Conservation (phyloP, 2,113 vertebrate genomes). For the Atherinomorus stipes region DNA sequence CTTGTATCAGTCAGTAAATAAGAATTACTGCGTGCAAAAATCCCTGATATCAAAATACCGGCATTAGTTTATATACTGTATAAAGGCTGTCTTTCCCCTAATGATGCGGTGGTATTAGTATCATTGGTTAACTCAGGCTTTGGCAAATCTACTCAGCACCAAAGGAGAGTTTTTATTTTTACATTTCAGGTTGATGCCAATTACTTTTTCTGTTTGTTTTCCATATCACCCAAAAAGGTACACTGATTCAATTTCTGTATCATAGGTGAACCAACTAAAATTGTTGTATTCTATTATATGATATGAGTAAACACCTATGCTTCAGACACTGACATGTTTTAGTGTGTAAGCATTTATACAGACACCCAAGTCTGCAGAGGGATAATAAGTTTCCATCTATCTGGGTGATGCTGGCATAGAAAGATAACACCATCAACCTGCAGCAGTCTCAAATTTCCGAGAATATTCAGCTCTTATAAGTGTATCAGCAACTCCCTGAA, state of each 20-base stretch:
- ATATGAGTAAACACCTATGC: constrained; percentile 18
- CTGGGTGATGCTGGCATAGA: constrained; percentile 50
- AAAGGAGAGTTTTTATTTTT: not conserved
- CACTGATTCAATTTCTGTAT: not conserved
- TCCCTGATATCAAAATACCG: constrained; percentile 28
- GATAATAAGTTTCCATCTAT: constrained; percentile 39
- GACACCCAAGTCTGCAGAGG: constrained; percentile 22
- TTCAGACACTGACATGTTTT: constrained; percentile 22
- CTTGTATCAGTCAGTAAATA: constrained; percentile 12
- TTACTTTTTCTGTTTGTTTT: not conserved
- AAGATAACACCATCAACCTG: constrained; percentile 60
- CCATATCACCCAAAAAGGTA: not conserved
- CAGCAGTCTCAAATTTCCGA: constrained; percentile 41
- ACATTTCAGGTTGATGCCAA: not conserved
- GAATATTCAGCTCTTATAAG: constrained; percentile 29
- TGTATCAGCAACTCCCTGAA: constrained; percentile 6
- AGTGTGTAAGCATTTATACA: constrained; percentile 16
- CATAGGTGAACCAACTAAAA: not conserved
- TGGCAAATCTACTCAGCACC: not conserved
- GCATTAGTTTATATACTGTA: constrained; percentile 23
- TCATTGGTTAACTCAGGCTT: not conserved
- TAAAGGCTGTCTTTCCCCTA: constrained; percentile 35
- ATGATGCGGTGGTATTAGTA: constrained; percentile 3
- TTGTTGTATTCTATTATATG: constrained; percentile 5
- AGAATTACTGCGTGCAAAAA: not conserved